Evolutionary conservation across 2,888 invertebrate genomes (phyloP).

Genomic region (Crossocerus cetratus): DNA sequence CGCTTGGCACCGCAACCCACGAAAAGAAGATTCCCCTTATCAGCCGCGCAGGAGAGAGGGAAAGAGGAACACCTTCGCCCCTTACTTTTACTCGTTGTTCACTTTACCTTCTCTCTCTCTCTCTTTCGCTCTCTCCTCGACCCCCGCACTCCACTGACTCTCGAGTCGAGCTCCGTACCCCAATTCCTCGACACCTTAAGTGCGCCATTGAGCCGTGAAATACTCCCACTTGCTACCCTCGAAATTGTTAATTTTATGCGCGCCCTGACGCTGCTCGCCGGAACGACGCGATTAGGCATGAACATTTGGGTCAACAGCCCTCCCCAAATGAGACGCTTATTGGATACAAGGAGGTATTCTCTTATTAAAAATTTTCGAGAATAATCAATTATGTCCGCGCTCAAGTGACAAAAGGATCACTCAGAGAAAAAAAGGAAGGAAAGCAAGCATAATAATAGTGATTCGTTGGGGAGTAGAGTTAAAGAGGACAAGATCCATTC

Average conservation of each 20-base stretch:
- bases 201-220: conserved; percentile 37
- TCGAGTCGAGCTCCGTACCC: conserved; percentile 26
- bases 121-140: conserved; percentile 2
- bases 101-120: conserved; percentile 23
- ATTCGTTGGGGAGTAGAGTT: no score
- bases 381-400: no score
- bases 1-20: conserved; percentile 52
- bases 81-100: conserved; percentile 10
- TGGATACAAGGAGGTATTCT: no score
- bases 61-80: conserved; percentile 14
- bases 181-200: conserved; percentile 17
- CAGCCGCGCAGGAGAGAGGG: conserved; percentile 24
- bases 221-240: conserved; percentile 26
- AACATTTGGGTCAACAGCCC: no score
- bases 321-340: no score
- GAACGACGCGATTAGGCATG: no score
- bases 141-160: background rate
- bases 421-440: no score
- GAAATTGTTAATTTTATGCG: conserved; percentile 52
- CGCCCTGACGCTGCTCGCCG: no score
- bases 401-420: no score
- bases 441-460: no score
- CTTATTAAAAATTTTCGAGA: no score
- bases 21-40: conserved; percentile 61
- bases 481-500: no score